Evolutionary conservation across 1,140 invertebrate species (phyloP), one percentile per base, ranked within the genome.

Genomic region (Drosophila setifemur): DNA sequence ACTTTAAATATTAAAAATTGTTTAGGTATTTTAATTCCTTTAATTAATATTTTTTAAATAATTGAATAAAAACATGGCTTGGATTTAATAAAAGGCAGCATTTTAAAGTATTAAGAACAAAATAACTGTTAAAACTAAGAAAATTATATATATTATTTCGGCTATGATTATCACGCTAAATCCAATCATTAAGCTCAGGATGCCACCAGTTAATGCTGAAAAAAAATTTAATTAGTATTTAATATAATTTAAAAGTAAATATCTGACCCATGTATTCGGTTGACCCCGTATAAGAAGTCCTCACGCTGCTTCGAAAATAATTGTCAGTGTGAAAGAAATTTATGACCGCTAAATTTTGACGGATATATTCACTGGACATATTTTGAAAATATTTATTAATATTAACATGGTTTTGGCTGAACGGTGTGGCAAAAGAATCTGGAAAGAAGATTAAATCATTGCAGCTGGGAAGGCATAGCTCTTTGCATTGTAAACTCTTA

Each of bases 111-210:
- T 25, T 26, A 31, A 14, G 5, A 40, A 12, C 9, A 64, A 9
- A 9, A 64, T 16, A 7, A 64, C n/a, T 2, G 11, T 14, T 29
- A 48, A 19, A 25, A 63, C 6, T 2, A 70, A 29, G 1, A 93
- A 92, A n/a, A 93, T 42, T 72, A 93, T 95, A 81, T 96, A 96
- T 1, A 95, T 33, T 3, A 95, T 91, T 91, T 96, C 95, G 2
- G 95, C 91, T 3, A 93, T 90, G 68, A 95, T 96, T 44, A 96
- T 91, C 64, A 95, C 93, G 83, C 95, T 96, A 85, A 96, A 96
- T 1, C 95, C 95, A 90, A 96, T 92, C 88, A 95, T 96, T 1
- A 96, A 90, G 16, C 95, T 95, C 9, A 96, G 91, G 23, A 96
- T 91, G 11, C 95, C 95, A 42, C 95, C 95, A n/a, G 94, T 94